Percentiles rank a stretch among this genome's conserved stretches.
These are phyloP conservation scores for Lemur catta DNA, from an alignment of 2,797 vertebrate genomes.

Conservation along the genomic window DNA sequence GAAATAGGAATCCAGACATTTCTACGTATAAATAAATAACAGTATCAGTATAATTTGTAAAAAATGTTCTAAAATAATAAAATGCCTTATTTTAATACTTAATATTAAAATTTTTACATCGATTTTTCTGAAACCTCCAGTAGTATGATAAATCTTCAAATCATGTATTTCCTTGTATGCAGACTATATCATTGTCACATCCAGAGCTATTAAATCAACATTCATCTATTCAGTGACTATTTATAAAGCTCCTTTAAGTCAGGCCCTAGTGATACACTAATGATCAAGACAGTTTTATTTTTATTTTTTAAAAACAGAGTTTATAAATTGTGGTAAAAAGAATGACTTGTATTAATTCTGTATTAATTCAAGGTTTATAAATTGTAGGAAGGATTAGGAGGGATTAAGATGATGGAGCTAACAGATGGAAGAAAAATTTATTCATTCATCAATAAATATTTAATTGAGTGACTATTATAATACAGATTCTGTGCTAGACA, in stretches of 20 bases:
- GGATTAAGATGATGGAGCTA: neutral
- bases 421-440: neutral
- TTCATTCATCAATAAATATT: constrained; percentile 1
- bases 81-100: neutral
- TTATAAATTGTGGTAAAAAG: neutral
- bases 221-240: neutral
- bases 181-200: neutral
- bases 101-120: neutral
- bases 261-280: neutral
- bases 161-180: neutral
- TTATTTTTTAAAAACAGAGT: neutral
- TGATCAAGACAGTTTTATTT: neutral
- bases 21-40: neutral
- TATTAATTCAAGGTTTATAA: neutral
- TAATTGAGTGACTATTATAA: neutral
- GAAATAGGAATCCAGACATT: neutral
- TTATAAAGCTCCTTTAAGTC: neutral
- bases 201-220: neutral
- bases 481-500: neutral
- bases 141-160: neutral
- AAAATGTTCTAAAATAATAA: neutral
- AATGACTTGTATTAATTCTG: neutral
- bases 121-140: neutral
- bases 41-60: neutral
- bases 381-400: neutral